Base-by-base conservation (phyloP, 2,113 vertebrate species). In the Anhinga rufa region DNA sequence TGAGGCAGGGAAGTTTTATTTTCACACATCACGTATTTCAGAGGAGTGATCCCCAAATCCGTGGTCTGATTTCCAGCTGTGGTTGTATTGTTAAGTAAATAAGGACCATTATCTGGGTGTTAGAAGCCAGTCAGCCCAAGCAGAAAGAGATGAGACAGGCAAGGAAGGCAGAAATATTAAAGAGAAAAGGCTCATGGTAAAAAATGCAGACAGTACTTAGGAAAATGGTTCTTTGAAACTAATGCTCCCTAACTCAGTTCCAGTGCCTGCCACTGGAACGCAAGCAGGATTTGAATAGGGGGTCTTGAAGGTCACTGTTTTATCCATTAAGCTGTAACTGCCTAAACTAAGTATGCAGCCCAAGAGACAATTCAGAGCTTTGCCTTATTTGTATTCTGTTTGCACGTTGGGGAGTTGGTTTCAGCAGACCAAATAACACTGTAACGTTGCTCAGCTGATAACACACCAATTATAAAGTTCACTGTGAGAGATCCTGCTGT, bases 101-200 rank as follows among this genome's bases (percentile, higher is more conserved):
- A 88, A 92, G 29, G 71, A 65, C 46, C 48, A 49, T 82, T 69
- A 58, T 92, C 78, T 82, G 81, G 38, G 7, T 89, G 31, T 91
- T 77, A 80, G 36, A 54, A 93, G 51, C 46, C 77, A 77, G 87
- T 78, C 60, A 94, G 82, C 77, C 77, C 65, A 89, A 44, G 46
- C n/a, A 92, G 85, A 94, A 97, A 93, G 51, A 90, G 42, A 72
- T 85, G 46, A 97, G 61, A 81, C 64, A 88, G 58, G 49, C 38
- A 90, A 89, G 4, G 6, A 83, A 52, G 29, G 46, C 60, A 88
- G 87, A 91, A 88, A 74, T 82, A 70, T 2, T 49, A 55, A 85
- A 70, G 38, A 78, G 62, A 77, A 94, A 94, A 93, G 57, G 44
- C 79, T 86, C 26, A 40, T 68, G 86, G 62, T 74, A 80, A 70